Evolutionary conservation across 1,140 invertebrate genomes (phyloP), one percentile per base, ranked within the genome.

Genomic region (Danaus melanippus): DNA sequence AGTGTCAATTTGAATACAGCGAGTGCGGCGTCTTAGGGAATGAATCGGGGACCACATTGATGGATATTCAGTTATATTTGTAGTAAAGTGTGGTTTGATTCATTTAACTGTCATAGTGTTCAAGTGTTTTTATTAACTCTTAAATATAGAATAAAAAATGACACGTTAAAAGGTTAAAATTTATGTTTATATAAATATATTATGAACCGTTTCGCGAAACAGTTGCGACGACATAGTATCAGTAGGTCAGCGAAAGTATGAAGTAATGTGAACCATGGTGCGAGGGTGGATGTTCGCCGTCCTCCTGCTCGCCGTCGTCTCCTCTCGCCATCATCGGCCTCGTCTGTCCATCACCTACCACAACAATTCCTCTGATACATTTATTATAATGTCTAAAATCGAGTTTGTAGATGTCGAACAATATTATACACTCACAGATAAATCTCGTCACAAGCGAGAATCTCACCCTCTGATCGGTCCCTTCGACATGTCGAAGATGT

Each of bases 401-500:
- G 52, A 21, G 1, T 46, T 46, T 9, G 11, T 55, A 9, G 50
- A 59, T 42, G 11, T 54, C 4, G 42, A 60, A 21, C 42, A 60
- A 17, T 52, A 64, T 41, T 60, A 42, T 32, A 12, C 48, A 10
- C 12, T 52, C 42, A 10, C 46, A 21, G 46, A 62, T 40, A 46
- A 55, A 17, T 17, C 45, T 55, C 52, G 62, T 9, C 21, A 60
- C 32, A 64, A 64, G 44, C 59, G 79, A 10, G 75, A 73, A 12
- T 64, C 80, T 0, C 73, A 80, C 11, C 67, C 77, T 0, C 64
- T 84, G 9, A 81, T 84, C 1, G 67, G 69, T 1, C 64, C 80
- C 0, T 84, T 81, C 48, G 80, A 84, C 53, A 70, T 84, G 42
- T 74, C 71, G 1, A 79, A 78, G 51, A 67, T 81, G 40, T 76